phyloP scores from a whole-genome alignment of 2,113 vertebrate species.

The Boulengeromyrus knoepffleri region DNA sequence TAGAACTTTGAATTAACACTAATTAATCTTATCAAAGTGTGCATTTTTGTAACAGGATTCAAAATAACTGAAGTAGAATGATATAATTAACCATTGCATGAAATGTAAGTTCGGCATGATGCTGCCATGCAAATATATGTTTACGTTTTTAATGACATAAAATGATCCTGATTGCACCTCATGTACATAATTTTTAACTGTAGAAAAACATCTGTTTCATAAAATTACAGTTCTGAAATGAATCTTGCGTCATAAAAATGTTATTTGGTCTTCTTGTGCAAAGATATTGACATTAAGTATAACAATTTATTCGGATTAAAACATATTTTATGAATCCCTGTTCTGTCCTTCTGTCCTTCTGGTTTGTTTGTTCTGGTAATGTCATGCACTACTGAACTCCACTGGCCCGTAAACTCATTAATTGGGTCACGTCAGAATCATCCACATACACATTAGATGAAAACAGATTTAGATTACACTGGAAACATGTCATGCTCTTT shows the following conservation, averaged over 20 bases:
- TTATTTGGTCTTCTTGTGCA: neutral
- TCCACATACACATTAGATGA: neutral
- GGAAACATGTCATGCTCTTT: neutral
- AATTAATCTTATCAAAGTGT: neutral
- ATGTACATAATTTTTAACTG: neutral
- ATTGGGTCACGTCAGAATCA: conserved; percentile 2
- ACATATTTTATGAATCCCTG: neutral
- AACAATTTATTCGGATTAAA: conserved; percentile 3
- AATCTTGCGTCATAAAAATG: neutral
- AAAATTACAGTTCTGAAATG: neutral
- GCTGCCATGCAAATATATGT: neutral
- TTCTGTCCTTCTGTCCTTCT: neutral
- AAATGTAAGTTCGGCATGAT: neutral
- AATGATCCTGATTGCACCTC: neutral
- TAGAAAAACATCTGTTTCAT: neutral
- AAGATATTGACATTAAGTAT: conserved; percentile 6
- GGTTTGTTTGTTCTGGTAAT: conserved; percentile 1
- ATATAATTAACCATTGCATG: neutral
- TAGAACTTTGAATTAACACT: neutral
- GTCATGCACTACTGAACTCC: neutral
- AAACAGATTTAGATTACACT: neutral
- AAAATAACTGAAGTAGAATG: neutral
- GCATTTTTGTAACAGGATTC: neutral
- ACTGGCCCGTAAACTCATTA: neutral
- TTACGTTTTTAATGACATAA: neutral